phyloP scores from a whole-genome alignment of 2,888 invertebrate genomes.

The Drosophila macrospina region DNA sequence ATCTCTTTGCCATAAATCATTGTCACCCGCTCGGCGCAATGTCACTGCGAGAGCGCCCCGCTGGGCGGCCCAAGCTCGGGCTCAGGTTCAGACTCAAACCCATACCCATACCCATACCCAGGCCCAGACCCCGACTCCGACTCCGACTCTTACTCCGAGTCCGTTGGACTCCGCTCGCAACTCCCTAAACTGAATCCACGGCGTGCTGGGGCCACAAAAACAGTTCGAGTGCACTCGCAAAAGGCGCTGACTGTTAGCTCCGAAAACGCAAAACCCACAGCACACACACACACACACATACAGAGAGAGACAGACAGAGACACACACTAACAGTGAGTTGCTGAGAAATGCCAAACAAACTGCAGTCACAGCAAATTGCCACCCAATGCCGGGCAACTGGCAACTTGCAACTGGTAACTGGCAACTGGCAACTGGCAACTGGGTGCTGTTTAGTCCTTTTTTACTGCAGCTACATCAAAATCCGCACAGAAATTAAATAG shows the following conservation, averaged over 20 bases:
- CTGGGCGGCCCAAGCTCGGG: conserved; percentile 67
- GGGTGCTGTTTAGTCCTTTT: conserved; percentile 59
- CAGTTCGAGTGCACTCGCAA: conserved; percentile 48
- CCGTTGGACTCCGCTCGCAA: conserved; percentile 27
- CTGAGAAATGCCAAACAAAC: conserved; percentile 40
- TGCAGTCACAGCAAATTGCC: conserved; percentile 69
- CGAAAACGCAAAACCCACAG: conserved; percentile 49
- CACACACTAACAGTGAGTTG: conserved; percentile 7
- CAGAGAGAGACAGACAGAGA: conserved; percentile 5
- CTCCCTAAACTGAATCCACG: conserved; percentile 29
- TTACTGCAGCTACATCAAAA: conserved; percentile 67
- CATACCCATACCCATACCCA: conserved; percentile 18
- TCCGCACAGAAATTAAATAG: conserved; percentile 63
- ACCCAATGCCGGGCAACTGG: conserved; percentile 52
- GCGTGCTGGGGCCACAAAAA: conserved; percentile 37
- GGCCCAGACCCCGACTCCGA: conserved; percentile 4
- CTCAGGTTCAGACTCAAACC: conserved; percentile 28
- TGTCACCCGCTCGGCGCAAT: conserved; percentile 84
- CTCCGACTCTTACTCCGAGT: conserved; percentile 20
- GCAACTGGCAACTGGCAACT: conserved; percentile 19
- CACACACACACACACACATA: conserved; percentile 17
- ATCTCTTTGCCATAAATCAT: conserved; percentile 84
- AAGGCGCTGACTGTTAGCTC: conserved; percentile 54
- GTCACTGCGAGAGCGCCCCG: conserved; percentile 83
- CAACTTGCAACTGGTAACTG: conserved; percentile 23